phyloP scores from a whole-genome alignment of 2,797 vertebrate species.

The Natrix natrix region DNA sequence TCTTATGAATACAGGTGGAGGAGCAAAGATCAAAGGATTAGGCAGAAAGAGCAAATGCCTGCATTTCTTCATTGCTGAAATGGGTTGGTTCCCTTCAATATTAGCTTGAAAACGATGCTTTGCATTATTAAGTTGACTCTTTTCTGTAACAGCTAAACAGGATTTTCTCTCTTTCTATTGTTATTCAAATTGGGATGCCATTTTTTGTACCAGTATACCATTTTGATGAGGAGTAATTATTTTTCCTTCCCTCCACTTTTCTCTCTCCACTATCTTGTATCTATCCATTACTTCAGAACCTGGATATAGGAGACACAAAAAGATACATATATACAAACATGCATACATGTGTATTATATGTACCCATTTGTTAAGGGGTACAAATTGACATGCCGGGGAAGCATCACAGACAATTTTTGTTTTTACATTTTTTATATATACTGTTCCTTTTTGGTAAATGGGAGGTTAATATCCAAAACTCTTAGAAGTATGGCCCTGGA shows the following conservation, averaged over 20 bases:
- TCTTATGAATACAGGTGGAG: not conserved
- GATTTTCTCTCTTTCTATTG: not conserved
- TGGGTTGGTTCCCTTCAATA: not conserved
- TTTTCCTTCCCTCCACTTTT: not conserved
- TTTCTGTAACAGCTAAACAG: not conserved
- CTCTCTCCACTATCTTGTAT: not conserved
- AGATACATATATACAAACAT: not conserved
- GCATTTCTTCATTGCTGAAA: not conserved
- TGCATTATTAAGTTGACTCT: not conserved
- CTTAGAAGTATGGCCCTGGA: conserved; percentile 1
- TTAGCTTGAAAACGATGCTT: not conserved
- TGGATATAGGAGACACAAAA: not conserved
- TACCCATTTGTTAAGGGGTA: not conserved
- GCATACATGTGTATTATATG: not conserved
- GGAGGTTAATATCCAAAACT: conserved; percentile 13
- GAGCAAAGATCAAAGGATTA: not conserved
- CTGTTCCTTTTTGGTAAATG: not conserved
- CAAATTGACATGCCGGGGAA: not conserved
- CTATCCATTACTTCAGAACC: not conserved
- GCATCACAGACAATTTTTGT: not conserved
- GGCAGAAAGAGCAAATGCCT: not conserved
- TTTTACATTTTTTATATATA: not conserved
- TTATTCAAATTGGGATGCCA: not conserved
- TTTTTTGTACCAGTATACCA: not conserved
- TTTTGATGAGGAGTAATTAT: not conserved